A percentile compares a stretch with the other conserved stretches of the same genome.
Conservation (phyloP, 2,113 vertebrate species). For the Pelvicachromis taeniatus region DNA sequence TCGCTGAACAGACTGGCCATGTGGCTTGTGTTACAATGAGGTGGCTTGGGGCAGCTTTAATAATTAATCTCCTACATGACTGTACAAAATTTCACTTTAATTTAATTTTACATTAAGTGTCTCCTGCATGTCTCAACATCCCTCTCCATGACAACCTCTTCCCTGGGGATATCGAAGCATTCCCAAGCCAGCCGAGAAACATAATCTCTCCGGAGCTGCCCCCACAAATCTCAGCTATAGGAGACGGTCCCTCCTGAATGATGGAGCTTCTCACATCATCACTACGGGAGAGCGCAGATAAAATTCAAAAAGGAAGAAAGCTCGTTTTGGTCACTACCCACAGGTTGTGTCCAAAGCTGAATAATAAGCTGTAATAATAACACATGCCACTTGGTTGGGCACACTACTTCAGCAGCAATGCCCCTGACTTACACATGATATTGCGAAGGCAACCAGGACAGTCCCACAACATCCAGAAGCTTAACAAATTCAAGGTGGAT, state of each 20-base stretch:
- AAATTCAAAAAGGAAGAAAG: not conserved
- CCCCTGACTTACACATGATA: rapidly evolving
- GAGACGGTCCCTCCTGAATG: not conserved
- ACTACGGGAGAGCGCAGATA: not conserved
- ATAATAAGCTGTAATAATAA: not conserved
- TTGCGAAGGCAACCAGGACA: rapidly evolving
- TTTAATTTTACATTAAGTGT: not conserved
- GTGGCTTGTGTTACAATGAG: not conserved
- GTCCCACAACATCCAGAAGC: not conserved
- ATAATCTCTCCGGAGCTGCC: not conserved
- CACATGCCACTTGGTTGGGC: rapidly evolving
- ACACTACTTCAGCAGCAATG: not conserved
- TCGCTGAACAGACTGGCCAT: not conserved
- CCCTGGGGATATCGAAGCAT: not conserved
- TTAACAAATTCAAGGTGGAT: not conserved
- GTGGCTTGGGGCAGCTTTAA: not conserved
- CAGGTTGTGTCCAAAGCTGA: not conserved
- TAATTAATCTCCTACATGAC: not conserved
- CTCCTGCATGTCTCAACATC: not conserved
- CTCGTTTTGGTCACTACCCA: not conserved
- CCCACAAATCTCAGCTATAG: not conserved
- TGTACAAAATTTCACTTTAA: not conserved
- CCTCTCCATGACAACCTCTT: not conserved
- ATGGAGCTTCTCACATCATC: not conserved
- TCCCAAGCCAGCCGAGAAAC: not conserved